A percentile compares a stretch with the other conserved stretches of the same genome.
Evolutionary conservation across 2,113 vertebrate species (phyloP).

Genomic region (Alosa alosa): DNA sequence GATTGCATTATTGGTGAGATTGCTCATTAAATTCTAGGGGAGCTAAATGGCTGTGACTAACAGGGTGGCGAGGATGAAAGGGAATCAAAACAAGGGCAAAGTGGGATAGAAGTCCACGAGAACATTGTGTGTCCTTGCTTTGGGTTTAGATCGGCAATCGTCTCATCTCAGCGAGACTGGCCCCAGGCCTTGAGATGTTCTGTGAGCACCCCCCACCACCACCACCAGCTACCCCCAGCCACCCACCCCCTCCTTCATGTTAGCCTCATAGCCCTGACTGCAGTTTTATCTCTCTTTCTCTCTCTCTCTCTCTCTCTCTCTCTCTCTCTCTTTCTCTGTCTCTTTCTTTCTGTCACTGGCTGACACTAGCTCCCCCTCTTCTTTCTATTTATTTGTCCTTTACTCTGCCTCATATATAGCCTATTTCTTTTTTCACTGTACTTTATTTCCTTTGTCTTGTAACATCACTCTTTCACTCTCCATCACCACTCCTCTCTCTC

Average conservation of each 20-base stretch:
- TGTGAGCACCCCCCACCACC: background rate
- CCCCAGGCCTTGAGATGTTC: background rate
- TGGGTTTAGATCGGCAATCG: background rate
- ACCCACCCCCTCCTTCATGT: background rate
- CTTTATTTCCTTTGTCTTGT: background rate
- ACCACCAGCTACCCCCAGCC: background rate
- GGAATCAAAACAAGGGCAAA: slow-evolving; percentile 2
- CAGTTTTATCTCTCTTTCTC: background rate
- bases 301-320: background rate
- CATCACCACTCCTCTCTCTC: background rate
- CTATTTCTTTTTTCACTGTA: background rate
- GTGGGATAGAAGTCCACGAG: background rate
- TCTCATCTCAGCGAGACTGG: background rate
- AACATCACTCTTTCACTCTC: background rate
- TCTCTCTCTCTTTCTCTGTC: background rate
- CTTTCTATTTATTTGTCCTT: background rate
- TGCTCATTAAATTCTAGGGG: background rate
- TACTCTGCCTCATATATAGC: background rate
- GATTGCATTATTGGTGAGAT: background rate
- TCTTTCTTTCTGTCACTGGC: background rate
- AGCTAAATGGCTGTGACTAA: background rate
- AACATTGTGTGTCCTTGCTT: background rate
- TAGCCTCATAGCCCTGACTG: background rate
- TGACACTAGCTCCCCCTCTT: background rate
- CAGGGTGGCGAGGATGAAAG: background rate